phyloP scores from a whole-genome alignment of 2,888 invertebrate genomes.

The Cataglyphis cursor region DNA sequence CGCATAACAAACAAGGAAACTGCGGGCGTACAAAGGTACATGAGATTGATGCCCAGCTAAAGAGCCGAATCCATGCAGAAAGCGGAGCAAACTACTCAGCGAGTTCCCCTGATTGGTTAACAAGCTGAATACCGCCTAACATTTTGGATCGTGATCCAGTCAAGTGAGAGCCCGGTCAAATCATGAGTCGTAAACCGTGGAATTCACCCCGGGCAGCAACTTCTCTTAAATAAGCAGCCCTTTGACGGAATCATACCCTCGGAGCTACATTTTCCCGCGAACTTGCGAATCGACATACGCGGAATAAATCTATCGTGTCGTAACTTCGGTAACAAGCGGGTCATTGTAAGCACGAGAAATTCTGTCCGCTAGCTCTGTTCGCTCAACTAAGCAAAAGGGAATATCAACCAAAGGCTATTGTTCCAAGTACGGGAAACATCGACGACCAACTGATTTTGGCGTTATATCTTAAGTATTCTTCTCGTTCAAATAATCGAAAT shows the following conservation, averaged over 20 bases:
- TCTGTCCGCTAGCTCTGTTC: not conserved
- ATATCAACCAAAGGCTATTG: conserved; percentile 29
- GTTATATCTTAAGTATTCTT: not conserved
- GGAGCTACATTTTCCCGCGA: conserved; percentile 52
- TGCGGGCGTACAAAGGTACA: conserved; percentile 57
- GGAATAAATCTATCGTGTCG: conserved; percentile 64
- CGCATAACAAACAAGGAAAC: conserved; percentile 47
- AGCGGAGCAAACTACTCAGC: conserved; percentile 70
- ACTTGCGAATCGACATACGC: conserved; percentile 52
- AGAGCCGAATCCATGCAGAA: conserved; percentile 69
- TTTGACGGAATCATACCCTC: conserved; percentile 60
- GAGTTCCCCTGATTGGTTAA: conserved; percentile 77
- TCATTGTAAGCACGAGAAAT: conserved; percentile 35
- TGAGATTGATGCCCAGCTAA: conserved; percentile 57
- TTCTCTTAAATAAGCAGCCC: conserved; percentile 61
- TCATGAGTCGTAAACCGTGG: conserved; percentile 47
- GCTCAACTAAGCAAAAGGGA: conserved; percentile 28
- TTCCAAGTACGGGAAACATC: not conserved
- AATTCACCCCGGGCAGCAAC: conserved; percentile 59
- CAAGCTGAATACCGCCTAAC: conserved; percentile 70
- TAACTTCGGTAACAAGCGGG: conserved; percentile 62
- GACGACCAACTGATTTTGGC: not conserved
- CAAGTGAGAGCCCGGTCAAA: conserved; percentile 12
- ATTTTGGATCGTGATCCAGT: conserved; percentile 56
- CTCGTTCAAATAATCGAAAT: not conserved